Percentiles rank a stretch among this genome's conserved stretches.
Evolutionary conservation across 1,140 invertebrate genomes (phyloP).

Genomic region (Macrobrachium nipponense): DNA sequence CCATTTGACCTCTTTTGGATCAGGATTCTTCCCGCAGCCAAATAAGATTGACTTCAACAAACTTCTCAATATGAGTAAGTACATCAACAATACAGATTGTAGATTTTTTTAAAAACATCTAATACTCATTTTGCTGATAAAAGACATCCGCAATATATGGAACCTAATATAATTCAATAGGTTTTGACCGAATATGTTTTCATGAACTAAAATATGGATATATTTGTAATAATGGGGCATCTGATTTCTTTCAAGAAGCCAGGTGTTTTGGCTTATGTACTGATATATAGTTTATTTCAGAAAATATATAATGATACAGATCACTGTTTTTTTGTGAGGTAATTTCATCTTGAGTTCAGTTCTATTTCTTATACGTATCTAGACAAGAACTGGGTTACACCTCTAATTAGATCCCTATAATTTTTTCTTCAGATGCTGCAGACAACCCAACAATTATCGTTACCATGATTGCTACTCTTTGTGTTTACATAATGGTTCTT

Average conservation of each 20-base stretch:
- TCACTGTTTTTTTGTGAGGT: neutral
- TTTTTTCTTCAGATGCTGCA: constrained; percentile 69
- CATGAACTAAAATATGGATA: too few species aligned
- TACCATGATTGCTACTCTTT: constrained; percentile 70
- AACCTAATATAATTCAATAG: neutral
- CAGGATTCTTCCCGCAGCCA: constrained; percentile 71
- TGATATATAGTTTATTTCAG: too few species aligned
- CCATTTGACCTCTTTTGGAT: constrained; percentile 73
- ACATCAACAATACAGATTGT: constrained; percentile 39
- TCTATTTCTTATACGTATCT: neutral
- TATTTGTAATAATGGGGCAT: too few species aligned
- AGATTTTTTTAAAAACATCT: neutral
- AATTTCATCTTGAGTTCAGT: neutral
- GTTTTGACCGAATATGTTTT: too few species aligned
- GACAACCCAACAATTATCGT: constrained; percentile 73
- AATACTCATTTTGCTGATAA: neutral
- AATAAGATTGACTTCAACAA: constrained; percentile 73
- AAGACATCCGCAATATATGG: neutral
- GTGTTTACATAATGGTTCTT: constrained; percentile 69
- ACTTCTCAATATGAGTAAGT: constrained; percentile 69
- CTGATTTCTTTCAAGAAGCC: too few species aligned
- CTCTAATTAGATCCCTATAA: constrained; percentile 66
- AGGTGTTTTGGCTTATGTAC: too few species aligned
- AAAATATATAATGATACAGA: too few species aligned
- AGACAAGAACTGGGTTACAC: neutral